These are phyloP conservation scores for Thecophora atra DNA, from an alignment of 2,888 invertebrate species.

Conservation along the genomic window DNA sequence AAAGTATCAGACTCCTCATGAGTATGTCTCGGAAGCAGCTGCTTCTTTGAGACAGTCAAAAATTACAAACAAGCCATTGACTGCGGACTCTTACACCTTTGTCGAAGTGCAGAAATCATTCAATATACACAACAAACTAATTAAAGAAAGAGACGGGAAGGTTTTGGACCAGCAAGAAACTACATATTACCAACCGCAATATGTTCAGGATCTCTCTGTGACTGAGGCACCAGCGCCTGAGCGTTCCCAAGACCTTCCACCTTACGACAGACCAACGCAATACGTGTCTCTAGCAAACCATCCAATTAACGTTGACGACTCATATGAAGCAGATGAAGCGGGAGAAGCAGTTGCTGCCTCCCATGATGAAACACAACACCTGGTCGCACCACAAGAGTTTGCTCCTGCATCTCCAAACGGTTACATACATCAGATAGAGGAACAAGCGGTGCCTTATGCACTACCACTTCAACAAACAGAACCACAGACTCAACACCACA, in stretches of 20 bases:
- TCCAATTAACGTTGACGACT: constrained; percentile 53
- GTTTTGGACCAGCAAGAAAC: constrained; percentile 62
- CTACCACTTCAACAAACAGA: not conserved
- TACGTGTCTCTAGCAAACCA: constrained; percentile 53
- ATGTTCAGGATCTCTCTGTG: constrained; percentile 36
- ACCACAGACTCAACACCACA: not conserved
- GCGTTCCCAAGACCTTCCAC: not conserved
- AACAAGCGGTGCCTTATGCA: not conserved
- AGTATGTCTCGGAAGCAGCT: constrained; percentile 54
- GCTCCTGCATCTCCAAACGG: not conserved
- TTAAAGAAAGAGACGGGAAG: constrained; percentile 61
- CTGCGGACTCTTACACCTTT: constrained; percentile 66
- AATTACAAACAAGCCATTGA: constrained; percentile 49
- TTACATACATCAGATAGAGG: not conserved
- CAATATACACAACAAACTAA: constrained; percentile 63
- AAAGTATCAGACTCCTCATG: constrained; percentile 49
- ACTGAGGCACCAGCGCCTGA: constrained; percentile 20
- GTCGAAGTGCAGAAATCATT: constrained; percentile 76
- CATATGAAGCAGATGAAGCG: constrained; percentile 50
- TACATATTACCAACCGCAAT: constrained; percentile 52
- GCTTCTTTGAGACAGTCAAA: constrained; percentile 44
- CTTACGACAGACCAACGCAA: constrained; percentile 24
- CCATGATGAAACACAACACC: not conserved
- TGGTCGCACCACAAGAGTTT: not conserved
- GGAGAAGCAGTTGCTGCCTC: constrained; percentile 17